A percentile compares a stretch with the other conserved stretches of the same genome.
phyloP scores from a whole-genome alignment of 2,113 vertebrate species.

The Albula goreensis region DNA sequence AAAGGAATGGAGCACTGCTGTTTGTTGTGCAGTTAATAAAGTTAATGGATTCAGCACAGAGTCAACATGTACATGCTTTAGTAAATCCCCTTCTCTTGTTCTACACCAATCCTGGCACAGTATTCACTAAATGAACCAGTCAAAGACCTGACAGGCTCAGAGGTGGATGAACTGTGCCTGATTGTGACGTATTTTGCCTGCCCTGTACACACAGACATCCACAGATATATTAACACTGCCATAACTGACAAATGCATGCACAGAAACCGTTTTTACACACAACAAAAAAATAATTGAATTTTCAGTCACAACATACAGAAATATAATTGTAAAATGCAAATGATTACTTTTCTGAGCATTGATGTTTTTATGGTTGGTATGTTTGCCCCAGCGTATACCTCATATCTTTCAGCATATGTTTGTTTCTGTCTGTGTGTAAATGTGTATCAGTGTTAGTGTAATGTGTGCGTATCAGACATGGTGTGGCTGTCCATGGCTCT shows the following conservation, averaged over 20 bases:
- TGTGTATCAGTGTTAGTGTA: not conserved
- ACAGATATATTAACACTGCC: not conserved
- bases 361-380: not conserved
- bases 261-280: not conserved
- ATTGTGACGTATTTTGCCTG: not conserved
- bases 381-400: not conserved
- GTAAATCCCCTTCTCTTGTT: not conserved
- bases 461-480: not conserved
- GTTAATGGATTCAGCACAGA: constrained; percentile 19
- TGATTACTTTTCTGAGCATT: not conserved
- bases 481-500: constrained; percentile 11
- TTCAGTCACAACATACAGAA: not conserved
- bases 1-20: not conserved
- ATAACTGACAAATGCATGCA: not conserved
- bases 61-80: not conserved
- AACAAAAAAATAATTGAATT: not conserved
- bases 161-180: constrained; percentile 10
- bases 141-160: not conserved
- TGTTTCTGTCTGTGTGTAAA: not conserved
- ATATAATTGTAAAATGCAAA: not conserved
- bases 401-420: not conserved
- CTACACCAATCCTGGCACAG: constrained; percentile 3
- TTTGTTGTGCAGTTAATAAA: constrained; percentile 36
- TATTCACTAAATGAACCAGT: not conserved
- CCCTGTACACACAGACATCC: not conserved